phyloP scores from a whole-genome alignment of 2,113 vertebrate species.

The Ciconia maguari region DNA sequence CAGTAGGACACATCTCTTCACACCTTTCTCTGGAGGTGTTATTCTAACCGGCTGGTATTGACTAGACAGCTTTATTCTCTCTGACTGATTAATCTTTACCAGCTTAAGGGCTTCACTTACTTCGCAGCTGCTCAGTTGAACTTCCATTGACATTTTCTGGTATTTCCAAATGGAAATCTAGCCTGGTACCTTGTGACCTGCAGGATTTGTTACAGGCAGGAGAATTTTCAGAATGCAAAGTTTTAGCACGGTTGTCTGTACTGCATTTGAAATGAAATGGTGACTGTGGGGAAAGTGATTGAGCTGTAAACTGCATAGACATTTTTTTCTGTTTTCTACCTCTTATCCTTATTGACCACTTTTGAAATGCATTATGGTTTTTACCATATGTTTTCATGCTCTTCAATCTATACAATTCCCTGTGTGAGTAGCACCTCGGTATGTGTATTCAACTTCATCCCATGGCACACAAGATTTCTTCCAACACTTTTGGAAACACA shows the following conservation, averaged over 20 bases:
- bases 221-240: neutral
- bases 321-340: neutral
- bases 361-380: neutral
- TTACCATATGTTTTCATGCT: neutral
- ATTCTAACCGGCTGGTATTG: neutral
- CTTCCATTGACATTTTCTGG: neutral
- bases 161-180: neutral
- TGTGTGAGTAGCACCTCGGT: neutral
- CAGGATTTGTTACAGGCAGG: neutral
- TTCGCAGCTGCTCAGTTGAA: neutral
- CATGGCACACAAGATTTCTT: neutral
- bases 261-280: neutral
- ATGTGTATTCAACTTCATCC: neutral
- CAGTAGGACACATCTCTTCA: neutral
- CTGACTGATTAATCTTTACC: neutral
- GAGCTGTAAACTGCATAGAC: neutral
- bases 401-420: neutral
- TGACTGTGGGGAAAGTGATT: neutral
- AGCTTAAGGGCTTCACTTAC: neutral
- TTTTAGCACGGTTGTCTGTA: neutral
- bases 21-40: neutral
- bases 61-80: neutral
- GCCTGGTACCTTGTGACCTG: neutral
- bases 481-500: neutral
- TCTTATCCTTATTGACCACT: neutral